Evolutionary conservation across 2,888 invertebrate genomes (phyloP), one percentile per base, ranked within the genome.

Genomic region (Pseudeuparius sepicola): DNA sequence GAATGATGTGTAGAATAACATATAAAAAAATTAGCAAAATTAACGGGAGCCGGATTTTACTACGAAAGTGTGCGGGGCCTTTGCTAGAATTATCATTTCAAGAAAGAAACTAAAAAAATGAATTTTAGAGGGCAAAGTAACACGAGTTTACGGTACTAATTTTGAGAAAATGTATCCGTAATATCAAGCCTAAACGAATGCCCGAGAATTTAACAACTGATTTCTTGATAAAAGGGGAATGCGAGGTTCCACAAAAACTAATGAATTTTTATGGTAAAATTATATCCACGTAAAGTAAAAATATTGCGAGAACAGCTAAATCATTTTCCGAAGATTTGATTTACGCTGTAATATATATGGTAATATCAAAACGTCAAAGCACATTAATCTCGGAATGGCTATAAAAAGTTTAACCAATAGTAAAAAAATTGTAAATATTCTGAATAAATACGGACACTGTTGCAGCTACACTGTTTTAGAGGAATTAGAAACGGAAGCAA

Each of bases 401-500:
- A 31, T 53, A 17, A 53, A 53, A 44, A 43, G 44, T 37, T 36
- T 49, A 24, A 51, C 48, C 1, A 48, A 44, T 24, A 49, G 48
- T 30, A 43, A 30, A 36, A 46, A 49, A 41, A 38, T 48, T 4
- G 38, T 52, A 4, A 31, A 46, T 20, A 51, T 52, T 18, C 15
- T 52, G 2, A 47, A 53, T 33, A 41, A 39, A 32, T 49, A 4
- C 15, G 35, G 24, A 4, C 52, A 53, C 34, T 49, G 48, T 23
- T 48, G 44, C 23, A 45, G 46, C 26, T 53, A 52, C 27, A 39
- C 34, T 10, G 41, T 36, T 6, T 16, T 47, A n/a, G 45, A 52
- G 41, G 50, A 44, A 18, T 35, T 51, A 9, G 51, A 53, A 46
- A 52, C 52, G 3, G 46, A 52, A 40, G 39, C 45, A 4, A 49